phyloP scores from a whole-genome alignment of 2,113 vertebrate genomes.

The Hippocampus barbouri region DNA sequence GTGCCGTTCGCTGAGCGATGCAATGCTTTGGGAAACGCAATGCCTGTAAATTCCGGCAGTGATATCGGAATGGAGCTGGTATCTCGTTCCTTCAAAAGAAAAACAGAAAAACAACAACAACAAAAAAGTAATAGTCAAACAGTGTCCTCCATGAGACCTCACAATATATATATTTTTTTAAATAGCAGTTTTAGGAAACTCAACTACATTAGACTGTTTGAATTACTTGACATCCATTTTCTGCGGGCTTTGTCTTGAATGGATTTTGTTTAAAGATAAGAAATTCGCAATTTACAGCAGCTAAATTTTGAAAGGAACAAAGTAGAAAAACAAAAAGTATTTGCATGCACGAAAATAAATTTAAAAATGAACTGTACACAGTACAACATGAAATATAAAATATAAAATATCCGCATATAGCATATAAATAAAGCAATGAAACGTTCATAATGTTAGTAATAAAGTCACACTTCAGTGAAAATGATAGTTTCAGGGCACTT shows the following conservation, averaged over 20 bases:
- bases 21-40: slow-evolving; percentile 85
- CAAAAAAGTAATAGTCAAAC: background rate
- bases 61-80: slow-evolving; percentile 78
- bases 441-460: background rate
- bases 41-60: slow-evolving; percentile 76
- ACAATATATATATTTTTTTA: background rate
- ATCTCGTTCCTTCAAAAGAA: slow-evolving; percentile 81
- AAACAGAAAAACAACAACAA: slow-evolving; percentile 3
- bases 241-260: background rate
- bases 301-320: too few species aligned
- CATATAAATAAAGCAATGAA: background rate
- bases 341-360: too few species aligned
- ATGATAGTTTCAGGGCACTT: slow-evolving; percentile 45
- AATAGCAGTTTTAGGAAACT: too few species aligned
- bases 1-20: slow-evolving; percentile 78
- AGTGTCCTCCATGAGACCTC: too few species aligned
- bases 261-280: background rate
- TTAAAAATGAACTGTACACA: too few species aligned
- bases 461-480: background rate
- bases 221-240: background rate
- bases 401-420: too few species aligned
- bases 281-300: too few species aligned
- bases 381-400: too few species aligned
- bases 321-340: too few species aligned
- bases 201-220: background rate